Percentiles rank a stretch among this genome's conserved stretches.
phyloP scores from a whole-genome alignment of 1,140 invertebrate genomes.

The Eupristina koningsbergeri region DNA sequence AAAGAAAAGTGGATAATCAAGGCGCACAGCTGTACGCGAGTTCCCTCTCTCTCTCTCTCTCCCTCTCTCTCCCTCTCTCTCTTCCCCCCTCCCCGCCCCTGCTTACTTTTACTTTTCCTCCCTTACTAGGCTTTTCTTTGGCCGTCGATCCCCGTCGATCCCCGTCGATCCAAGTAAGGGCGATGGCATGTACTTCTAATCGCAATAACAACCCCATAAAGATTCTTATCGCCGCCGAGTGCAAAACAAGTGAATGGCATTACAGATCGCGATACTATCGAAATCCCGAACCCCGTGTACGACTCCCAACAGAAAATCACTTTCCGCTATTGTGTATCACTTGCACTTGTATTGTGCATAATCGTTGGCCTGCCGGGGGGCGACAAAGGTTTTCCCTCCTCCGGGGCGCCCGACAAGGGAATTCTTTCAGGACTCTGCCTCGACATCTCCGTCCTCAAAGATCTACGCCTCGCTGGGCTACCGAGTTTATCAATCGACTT shows the following conservation, averaged over 20 bases:
- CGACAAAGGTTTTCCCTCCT: slow-evolving; percentile 34
- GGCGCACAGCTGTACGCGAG: background rate
- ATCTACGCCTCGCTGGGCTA: background rate
- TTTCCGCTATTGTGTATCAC: slow-evolving; percentile 55
- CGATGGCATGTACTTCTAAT: slow-evolving; percentile 48
- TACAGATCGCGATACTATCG: slow-evolving; percentile 62
- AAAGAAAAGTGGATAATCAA: background rate
- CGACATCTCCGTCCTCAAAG: slow-evolving; percentile 17
- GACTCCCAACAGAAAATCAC: slow-evolving; percentile 65
- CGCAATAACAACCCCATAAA: slow-evolving; percentile 58
- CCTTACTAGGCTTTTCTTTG: background rate
- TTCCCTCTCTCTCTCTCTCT: too few relatives aligned
- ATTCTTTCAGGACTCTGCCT: slow-evolving; percentile 60
- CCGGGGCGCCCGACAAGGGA: slow-evolving; percentile 59
- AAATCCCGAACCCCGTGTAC: slow-evolving; percentile 17
- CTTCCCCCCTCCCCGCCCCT: background rate
- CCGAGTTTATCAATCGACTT: slow-evolving; percentile 28
- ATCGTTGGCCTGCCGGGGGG: slow-evolving; percentile 30
- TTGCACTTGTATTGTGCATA: slow-evolving; percentile 50
- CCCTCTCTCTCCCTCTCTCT: too few relatives aligned
- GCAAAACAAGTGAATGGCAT: slow-evolving; percentile 68
- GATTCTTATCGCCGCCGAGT: slow-evolving; percentile 60
- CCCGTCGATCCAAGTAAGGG: slow-evolving; percentile 27
- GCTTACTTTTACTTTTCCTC: slow-evolving; percentile 1
- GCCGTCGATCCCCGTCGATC: background rate